phyloP scores from a whole-genome alignment of 2,888 invertebrate genomes.

The Cosmorhoe ocellata region DNA sequence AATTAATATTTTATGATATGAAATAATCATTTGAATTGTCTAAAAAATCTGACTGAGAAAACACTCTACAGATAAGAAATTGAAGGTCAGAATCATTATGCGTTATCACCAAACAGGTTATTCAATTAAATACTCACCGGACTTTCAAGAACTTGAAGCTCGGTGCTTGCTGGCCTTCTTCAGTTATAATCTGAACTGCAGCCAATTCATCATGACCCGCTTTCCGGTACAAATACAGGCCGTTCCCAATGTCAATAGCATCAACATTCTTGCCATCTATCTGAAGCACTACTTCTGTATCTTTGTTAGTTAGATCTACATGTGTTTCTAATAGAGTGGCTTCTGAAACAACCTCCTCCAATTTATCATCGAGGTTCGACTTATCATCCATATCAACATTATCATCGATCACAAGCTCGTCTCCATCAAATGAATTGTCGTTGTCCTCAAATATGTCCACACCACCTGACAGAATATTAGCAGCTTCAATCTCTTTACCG shows the following conservation, averaged over 20 bases:
- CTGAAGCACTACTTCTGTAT: slow-evolving; percentile 71
- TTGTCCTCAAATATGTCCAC: slow-evolving; percentile 78
- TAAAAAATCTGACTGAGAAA: not conserved
- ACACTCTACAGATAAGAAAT: slow-evolving; percentile 4
- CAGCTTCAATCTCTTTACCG: slow-evolving; percentile 74
- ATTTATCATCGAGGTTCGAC: slow-evolving; percentile 32
- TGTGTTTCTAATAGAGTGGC: slow-evolving; percentile 46
- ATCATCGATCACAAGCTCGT: slow-evolving; percentile 77
- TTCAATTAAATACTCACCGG: slow-evolving; percentile 55
- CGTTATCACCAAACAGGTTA: slow-evolving; percentile 13
- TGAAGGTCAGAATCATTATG: slow-evolving; percentile 1
- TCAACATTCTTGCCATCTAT: slow-evolving; percentile 77
- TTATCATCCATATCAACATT: slow-evolving; percentile 66
- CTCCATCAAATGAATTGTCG: slow-evolving; percentile 77
- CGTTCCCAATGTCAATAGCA: slow-evolving; percentile 77
- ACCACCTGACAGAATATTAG: slow-evolving; percentile 75
- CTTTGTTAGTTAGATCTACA: slow-evolving; percentile 56
- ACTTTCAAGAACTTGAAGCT: slow-evolving; percentile 78
- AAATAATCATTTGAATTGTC: too few relatives aligned
- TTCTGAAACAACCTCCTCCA: slow-evolving; percentile 34
- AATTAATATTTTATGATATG: too few relatives aligned
- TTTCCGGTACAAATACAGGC: slow-evolving; percentile 72
- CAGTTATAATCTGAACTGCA: slow-evolving; percentile 68
- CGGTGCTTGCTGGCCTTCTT: slow-evolving; percentile 64
- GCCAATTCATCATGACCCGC: slow-evolving; percentile 71